These are phyloP conservation scores for Tenebrosternarchus preto DNA, from an alignment of 2,113 vertebrate genomes.

Conservation along the genomic window DNA sequence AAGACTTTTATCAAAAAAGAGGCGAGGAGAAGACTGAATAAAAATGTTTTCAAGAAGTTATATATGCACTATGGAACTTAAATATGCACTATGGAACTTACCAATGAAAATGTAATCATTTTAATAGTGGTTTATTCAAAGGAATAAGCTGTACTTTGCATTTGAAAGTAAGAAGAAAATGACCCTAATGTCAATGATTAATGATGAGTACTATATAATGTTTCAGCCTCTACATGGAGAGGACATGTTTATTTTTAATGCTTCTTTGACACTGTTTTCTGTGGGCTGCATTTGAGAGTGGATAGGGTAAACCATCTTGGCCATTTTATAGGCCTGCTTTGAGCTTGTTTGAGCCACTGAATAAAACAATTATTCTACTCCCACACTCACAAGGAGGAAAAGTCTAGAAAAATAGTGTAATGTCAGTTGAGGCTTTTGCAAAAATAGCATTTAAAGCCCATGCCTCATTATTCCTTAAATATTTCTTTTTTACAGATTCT, in stretches of 20 bases:
- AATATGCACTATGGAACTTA: not conserved
- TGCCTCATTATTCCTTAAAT: not conserved
- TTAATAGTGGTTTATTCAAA: not conserved
- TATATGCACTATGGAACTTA: no score
- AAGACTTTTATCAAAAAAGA: not conserved
- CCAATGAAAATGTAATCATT: not conserved
- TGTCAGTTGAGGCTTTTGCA: conserved; percentile 10
- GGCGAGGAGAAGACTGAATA: not conserved
- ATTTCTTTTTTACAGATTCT: not conserved
- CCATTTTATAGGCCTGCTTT: conserved; percentile 7
- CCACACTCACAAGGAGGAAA: conserved; percentile 13
- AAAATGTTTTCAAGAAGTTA: not conserved
- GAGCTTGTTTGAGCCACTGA: conserved; percentile 33
- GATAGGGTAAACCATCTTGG: conserved; percentile 36
- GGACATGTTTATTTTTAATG: no score
- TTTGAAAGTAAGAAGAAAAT: not conserved
- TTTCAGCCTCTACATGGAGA: not conserved
- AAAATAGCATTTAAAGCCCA: not conserved
- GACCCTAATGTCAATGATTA: not conserved
- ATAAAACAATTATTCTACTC: conserved; percentile 16
- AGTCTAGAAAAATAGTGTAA: not conserved
- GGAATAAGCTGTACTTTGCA: not conserved
- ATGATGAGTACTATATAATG: not conserved
- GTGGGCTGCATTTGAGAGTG: conserved; percentile 29
- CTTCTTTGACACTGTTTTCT: not conserved